These are phyloP conservation scores for Apteryx owenii DNA, from an alignment of 2,113 vertebrate genomes.

Conservation along the genomic window DNA sequence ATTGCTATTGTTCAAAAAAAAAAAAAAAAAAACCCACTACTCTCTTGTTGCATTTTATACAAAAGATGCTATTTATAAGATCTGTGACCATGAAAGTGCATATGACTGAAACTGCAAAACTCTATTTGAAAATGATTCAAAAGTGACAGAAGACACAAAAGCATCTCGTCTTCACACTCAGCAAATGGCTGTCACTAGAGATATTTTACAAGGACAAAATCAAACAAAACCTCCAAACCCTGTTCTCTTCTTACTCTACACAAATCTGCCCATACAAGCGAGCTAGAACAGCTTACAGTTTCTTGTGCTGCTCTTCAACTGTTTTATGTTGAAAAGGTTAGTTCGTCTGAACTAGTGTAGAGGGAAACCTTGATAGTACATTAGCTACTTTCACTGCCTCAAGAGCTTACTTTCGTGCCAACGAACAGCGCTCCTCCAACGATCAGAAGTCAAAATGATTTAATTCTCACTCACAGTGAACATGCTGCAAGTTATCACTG, in stretches of 20 bases:
- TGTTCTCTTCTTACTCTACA: background rate
- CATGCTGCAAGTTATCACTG: background rate
- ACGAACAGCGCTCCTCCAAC: background rate
- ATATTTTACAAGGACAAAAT: background rate
- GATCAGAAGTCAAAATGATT: background rate
- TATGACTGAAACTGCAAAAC: background rate
- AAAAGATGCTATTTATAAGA: background rate
- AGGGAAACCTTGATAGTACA: background rate
- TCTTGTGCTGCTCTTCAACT: background rate
- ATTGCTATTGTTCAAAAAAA: background rate
- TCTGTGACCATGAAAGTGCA: background rate
- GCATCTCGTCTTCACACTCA: background rate
- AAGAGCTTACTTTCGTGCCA: background rate
- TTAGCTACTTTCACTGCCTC: background rate
- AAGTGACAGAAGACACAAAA: background rate
- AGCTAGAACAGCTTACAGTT: background rate
- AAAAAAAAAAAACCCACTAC: background rate
- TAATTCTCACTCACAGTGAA: background rate
- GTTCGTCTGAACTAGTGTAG: background rate
- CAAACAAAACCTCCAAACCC: background rate
- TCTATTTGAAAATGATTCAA: background rate
- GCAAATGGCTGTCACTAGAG: background rate
- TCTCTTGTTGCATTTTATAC: background rate
- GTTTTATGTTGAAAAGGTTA: background rate
- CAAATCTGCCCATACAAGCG: background rate